Base-by-base conservation (phyloP, 2,113 vertebrate genomes). In the Poeciliopsis retropinna region DNA sequence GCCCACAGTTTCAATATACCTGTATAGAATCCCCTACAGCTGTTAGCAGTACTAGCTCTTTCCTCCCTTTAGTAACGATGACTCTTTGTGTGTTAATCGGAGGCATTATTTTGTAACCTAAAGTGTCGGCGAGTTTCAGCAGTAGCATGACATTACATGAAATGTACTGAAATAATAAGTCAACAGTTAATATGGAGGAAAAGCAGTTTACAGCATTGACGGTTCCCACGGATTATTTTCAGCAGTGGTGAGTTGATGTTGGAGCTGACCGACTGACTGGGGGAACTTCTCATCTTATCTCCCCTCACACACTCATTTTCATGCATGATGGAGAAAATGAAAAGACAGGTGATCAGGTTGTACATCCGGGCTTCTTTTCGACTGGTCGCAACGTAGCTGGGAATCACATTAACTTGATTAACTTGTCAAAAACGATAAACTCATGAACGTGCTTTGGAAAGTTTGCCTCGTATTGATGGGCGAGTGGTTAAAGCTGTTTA, bases 181-280 rank as follows among this genome's bases (percentile, higher is more conserved):
- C 88, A 80, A 84, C 88, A 87, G 78, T 91, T 86, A 89, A 86
- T 89, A 94, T 95, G 93, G 92, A 95, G 75, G 91, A 94, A 86
- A 92, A 91, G 86, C 90, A 92, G 90, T 93, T 89, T 57, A 57
- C 51, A 57, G 51, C 51, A n/a, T n/a, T 57, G 51, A 57, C 51
- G 51, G 25, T 57, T 9, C 51, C 51, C 51, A 57, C 51, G 51
- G 51, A 57, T 57, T 57, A 57, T 57, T 57, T 57, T 11, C 51
- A 57, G 51, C 51, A 57, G 51, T 57, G 51, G 51, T 57, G 51
- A 57, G 51, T 57, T 57, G 51, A 57, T n/a, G 25, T n/a, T 47
- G 17, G 15, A 47, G 44, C 44, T 47, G 44, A 47, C 44, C 17
- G 44, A 47, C 22, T 57, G 51, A 57, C 51, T n/a, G 51, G 51